Evolutionary conservation across 2,113 vertebrate species (phyloP).

Genomic region (Brachypodius melanocephalos): DNA sequence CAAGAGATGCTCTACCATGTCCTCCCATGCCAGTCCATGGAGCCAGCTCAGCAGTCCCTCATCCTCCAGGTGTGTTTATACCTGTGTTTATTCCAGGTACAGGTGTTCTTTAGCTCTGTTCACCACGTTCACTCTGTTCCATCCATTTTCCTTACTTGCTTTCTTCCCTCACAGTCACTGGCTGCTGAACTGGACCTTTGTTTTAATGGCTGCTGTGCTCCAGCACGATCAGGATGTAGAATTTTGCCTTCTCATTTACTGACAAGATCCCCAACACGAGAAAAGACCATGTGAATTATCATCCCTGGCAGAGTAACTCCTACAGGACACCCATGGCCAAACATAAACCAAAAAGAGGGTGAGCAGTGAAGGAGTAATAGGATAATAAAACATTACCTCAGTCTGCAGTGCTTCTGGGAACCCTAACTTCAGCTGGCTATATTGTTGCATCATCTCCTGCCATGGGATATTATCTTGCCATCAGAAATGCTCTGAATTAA

Average conservation of each 20-base stretch:
- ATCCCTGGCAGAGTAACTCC: neutral
- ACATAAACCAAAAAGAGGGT: neutral
- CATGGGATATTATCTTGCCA: neutral
- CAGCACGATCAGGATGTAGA: neutral
- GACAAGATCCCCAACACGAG: neutral
- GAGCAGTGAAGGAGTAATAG: neutral
- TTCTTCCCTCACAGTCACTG: neutral
- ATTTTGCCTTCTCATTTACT: neutral
- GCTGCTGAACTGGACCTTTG: neutral
- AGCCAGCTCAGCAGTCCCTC: neutral
- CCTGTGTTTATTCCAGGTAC: neutral
- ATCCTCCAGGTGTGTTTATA: neutral
- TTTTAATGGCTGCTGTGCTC: neutral
- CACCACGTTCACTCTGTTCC: neutral
- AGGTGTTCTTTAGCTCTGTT: neutral
- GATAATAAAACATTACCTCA: slow-evolving; percentile 25
- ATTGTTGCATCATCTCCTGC: slow-evolving; percentile 33
- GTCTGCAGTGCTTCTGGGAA: neutral
- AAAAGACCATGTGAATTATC: neutral
- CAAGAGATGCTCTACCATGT: neutral
- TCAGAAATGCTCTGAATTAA: slow-evolving; percentile 29
- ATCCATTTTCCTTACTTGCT: neutral
- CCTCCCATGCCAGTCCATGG: neutral
- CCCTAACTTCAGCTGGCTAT: neutral
- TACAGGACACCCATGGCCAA: neutral